Base-by-base conservation (phyloP, 2,797 vertebrate species). In the Mionectes olivaceus region DNA sequence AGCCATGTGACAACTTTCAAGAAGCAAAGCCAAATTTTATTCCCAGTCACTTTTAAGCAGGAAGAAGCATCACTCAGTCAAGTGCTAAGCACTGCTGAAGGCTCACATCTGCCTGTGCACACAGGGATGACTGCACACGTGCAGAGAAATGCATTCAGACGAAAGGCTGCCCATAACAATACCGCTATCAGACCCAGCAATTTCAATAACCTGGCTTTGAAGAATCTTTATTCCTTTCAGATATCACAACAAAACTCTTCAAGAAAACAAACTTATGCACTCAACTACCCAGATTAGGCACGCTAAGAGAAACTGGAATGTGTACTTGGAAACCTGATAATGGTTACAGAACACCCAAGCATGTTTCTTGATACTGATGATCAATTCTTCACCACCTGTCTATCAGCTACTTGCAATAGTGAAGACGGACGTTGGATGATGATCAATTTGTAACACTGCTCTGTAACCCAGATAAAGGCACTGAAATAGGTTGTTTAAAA, bases 111-210 rank as follows among this genome's bases (percentile, higher is more conserved):
- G 23, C 64, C 60, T 30, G 28, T 30, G 47, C 18, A 53, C 0
- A 2, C 63, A 56, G 0, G 1, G 23, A 28, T 52, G 49, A 35
- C 44, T 63, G 35, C 35, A 27, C 3, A 2, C 15, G 4, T 3
- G 22, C 69, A 59, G 13, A 90, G 70, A 71, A 86, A 73, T 13
- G 11, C 15, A 28, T 44, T 74, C 76, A 59, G 43, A 47, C 11
- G n/a, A 9, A 37, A 76, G 27, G 52, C 16, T 79, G 28, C 28
- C 35, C 19, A 2, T 9, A 75, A 78, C 19, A 76, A 3, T 11
- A 41, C 19, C 74, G 41, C 11, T 41, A 7, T 59, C 11, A 78
- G 55, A 65, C 6, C 7, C 25, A 76, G 59, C 2, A 28, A 67
- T 59, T 86, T 81, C 80, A 70, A 5, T 25, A 43, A 23, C 22